Evolutionary conservation across 1,140 invertebrate species (phyloP), one percentile per base, ranked within the genome.

Genomic region (Tetramorium alpestre): DNA sequence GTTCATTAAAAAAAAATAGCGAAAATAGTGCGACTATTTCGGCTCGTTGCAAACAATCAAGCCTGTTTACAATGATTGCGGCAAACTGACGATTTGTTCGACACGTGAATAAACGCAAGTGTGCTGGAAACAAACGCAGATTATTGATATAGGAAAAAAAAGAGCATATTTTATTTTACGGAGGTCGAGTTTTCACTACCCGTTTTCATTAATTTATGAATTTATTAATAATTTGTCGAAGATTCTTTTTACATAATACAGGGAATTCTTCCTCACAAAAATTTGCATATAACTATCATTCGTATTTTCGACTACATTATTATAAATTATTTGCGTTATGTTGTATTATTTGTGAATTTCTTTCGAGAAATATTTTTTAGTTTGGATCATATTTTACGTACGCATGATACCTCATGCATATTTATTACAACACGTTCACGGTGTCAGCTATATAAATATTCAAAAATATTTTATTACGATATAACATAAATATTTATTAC

Each of bases 401-500:
- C 38, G 38, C 8, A 41, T 13, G 7, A n/a, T 4, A 22, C 8
- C 8, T 65, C 18, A 65, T 38, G 64, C 18, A 65, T 73, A 56
- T 73, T 73, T 10, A 69, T 49, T 47, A n/a, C 18, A 72, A 47
- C 18, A 22, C 47, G 18, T 18, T 8, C 47, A 28, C 49, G 33
- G 69, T 58, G 22, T 82, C 38, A 22, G 18, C 7, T 3, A 5
- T 77, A 64, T 81, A 47, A 65, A 81, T 51, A 67, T 81, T 65
- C 33, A 47, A 51, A 69, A 38, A 65, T 54, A 33, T 41, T 69
- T 75, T 64, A 33, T 41, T 44, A 22, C 65, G 1, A 41, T 65
- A 22, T 41, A 41, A 65, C 6, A 18, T 65, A 41, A 65, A 67
- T 38, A 38, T 67, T 67, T 67, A 38, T 41, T 22, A 41, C 8